Evolutionary conservation across 2,113 vertebrate genomes (phyloP), one percentile per base, ranked within the genome.

Genomic region (Andinoacara biseriatus): DNA sequence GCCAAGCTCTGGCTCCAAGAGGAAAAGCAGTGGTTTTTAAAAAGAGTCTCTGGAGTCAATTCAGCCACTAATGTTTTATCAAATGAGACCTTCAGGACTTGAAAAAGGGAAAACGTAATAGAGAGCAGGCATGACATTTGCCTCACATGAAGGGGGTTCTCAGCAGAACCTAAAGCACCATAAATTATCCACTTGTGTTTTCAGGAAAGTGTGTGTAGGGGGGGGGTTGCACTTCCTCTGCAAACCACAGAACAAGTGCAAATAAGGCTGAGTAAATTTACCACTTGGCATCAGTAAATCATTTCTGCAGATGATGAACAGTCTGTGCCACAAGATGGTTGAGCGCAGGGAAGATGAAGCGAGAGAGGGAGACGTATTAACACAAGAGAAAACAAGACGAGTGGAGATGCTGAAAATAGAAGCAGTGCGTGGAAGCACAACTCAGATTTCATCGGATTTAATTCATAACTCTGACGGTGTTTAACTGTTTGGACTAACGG

Each of bases 401-500:
- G 54, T 14, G 1, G 63, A 63, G 80, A 61, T 0, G 58, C 77
- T 83, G 62, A 88, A 90, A 92, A 88, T 80, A 54, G 75, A 81
- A 84, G 57, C 76, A 72, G 67, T 85, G 57, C 46, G 79, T 87
- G 58, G 75, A 88, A 57, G 15, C 59, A 26, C 9, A 40, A 75
- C 76, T 76, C 75, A 80, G 89, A 93, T 94, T 93, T 86, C 46
- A 78, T 82, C 75, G 65, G 60, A 90, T 86, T 85, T 58, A 67
- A 88, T 87, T 82, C 13, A 33, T 61, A 69, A 74, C 43, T 77
- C 72, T 87, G 11, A 43, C 22, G 29, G 31, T 14, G 62, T 80
- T 58, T 85, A 59, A 85, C 83, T 87, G 22, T 72, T 61, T 78
- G 58, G 67, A 79, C 80, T 24, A 31, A 57, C 49, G 5, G 31